Conservation (phyloP, 2,888 invertebrate genomes). For the Suillia variegata region DNA sequence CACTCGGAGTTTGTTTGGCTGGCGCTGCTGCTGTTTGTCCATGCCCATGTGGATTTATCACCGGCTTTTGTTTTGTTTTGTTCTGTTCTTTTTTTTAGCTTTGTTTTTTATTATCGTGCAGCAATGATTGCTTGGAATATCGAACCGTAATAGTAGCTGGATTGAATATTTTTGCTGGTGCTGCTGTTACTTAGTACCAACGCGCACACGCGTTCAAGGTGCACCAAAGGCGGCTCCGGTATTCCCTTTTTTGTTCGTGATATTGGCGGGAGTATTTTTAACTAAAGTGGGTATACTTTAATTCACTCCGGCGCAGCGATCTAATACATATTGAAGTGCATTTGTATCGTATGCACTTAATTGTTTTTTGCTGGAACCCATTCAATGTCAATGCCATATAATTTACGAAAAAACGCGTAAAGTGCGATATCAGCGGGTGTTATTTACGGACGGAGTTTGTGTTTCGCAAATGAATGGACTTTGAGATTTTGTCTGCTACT, state of each 20-base stretch:
- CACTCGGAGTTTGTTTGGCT: neutral
- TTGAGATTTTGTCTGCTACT: no score
- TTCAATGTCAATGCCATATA: conserved; percentile 22
- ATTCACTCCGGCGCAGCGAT: conserved; percentile 36
- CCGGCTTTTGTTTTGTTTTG: conserved; percentile 3
- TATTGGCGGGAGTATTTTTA: no score
- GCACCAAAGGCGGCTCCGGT: no score
- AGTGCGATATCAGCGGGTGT: no score
- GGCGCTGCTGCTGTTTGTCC: neutral
- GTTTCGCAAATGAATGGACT: no score
- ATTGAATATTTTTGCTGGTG: neutral
- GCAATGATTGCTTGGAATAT: neutral
- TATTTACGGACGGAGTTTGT: no score
- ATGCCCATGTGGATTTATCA: conserved; percentile 9
- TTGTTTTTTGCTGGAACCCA: conserved; percentile 29
- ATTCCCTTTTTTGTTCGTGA: no score
- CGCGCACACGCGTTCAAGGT: no score
- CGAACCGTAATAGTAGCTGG: neutral
- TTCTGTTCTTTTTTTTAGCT: neutral
- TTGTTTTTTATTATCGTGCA: neutral
- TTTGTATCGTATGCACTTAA: conserved; percentile 38
- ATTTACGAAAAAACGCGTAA: no score
- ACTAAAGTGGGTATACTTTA: no score
- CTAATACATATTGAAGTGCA: conserved; percentile 18
- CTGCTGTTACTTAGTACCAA: neutral